Evolutionary conservation across 2,888 invertebrate species (phyloP).

Genomic region (Emmelina monodactyla): DNA sequence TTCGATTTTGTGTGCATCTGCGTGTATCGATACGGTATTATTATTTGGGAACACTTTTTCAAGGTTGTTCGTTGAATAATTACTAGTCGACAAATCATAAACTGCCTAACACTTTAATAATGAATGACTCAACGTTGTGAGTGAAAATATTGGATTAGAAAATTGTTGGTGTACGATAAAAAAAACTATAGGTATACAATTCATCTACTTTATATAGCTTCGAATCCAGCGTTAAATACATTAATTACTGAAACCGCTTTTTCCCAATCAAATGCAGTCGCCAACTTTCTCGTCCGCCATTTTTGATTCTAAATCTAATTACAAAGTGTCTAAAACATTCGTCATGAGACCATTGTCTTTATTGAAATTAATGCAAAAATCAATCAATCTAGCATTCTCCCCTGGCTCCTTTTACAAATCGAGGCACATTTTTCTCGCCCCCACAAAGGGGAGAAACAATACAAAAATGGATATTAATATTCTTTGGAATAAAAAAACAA

Average conservation of each 20-base stretch:
- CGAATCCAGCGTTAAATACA: too few relatives aligned
- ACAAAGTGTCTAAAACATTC: constrained; percentile 43
- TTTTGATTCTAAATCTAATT: constrained; percentile 45
- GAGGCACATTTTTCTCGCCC: constrained; percentile 28
- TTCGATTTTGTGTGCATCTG: background rate
- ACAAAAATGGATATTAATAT: constrained; percentile 58
- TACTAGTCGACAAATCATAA: too few relatives aligned
- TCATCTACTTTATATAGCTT: too few relatives aligned
- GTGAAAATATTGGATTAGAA: too few relatives aligned
- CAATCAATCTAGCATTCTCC: constrained; percentile 58
- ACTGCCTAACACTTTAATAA: too few relatives aligned
- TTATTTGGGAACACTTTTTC: background rate
- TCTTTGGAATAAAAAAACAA: constrained; percentile 49
- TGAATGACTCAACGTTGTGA: too few relatives aligned
- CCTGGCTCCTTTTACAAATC: constrained; percentile 13
- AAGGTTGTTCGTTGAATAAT: too few relatives aligned
- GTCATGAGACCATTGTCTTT: constrained; percentile 46
- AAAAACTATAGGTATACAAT: too few relatives aligned
- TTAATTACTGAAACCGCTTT: too few relatives aligned
- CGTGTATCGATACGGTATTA: background rate
- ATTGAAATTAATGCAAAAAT: constrained; percentile 63
- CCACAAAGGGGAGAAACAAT: constrained; percentile 38
- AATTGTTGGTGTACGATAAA: too few relatives aligned
- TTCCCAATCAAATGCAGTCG: too few relatives aligned
- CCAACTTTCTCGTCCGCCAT: too few relatives aligned